Percentiles rank a stretch among this genome's conserved stretches.
Evolutionary conservation across 2,888 invertebrate genomes (phyloP).

Genomic region (Phymatocera aterrima): DNA sequence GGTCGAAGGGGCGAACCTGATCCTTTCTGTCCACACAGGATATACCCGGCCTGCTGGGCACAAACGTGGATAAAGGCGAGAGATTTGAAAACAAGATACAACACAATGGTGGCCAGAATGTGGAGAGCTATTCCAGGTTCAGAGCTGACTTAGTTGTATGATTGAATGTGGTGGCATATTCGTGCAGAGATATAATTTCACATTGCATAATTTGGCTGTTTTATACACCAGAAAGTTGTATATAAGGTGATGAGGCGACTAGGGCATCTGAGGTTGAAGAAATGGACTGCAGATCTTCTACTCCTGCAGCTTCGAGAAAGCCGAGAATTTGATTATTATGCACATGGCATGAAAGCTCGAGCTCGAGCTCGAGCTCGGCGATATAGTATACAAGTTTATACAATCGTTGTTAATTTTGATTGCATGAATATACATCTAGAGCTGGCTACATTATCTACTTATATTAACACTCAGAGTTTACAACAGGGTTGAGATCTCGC

Average conservation of each 20-base stretch:
- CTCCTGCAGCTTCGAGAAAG: too few species aligned
- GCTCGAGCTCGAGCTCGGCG: too few species aligned
- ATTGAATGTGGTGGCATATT: neutral
- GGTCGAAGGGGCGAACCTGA: too few species aligned
- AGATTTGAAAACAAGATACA: constrained; percentile 28
- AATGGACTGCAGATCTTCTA: too few species aligned
- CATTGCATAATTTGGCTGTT: too few species aligned
- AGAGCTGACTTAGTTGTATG: neutral
- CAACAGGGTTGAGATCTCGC: constrained; percentile 25
- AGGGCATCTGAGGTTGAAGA: too few species aligned
- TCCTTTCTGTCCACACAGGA: neutral
- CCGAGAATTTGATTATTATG: too few species aligned
- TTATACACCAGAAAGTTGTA: too few species aligned
- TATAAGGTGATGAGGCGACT: too few species aligned
- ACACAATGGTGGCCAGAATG: neutral
- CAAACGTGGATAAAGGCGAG: neutral
- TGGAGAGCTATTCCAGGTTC: neutral
- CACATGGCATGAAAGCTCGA: too few species aligned
- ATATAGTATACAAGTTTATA: too few species aligned
- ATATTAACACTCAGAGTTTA: neutral
- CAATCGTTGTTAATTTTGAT: too few species aligned
- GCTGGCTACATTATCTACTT: neutral
- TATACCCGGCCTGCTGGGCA: neutral
- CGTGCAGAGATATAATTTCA: neutral
- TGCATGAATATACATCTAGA: neutral